Evolutionary conservation across 92 coral and sea anemone genomes (phyloP).

Genomic region (Paragorgia papillata): DNA sequence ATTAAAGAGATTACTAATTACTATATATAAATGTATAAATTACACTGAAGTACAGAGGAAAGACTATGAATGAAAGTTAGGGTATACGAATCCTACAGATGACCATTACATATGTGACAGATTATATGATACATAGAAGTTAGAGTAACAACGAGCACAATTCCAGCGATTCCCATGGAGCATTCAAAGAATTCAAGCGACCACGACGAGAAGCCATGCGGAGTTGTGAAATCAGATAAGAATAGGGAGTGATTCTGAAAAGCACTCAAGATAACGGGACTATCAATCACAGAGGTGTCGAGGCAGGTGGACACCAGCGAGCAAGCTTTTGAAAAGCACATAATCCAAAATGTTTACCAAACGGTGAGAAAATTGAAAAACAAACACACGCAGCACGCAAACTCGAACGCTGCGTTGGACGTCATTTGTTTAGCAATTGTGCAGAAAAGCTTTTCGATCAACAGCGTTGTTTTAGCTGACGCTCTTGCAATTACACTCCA

Average conservation of each 20-base stretch:
- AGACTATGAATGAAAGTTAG: too few species aligned
- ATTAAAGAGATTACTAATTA: too few species aligned
- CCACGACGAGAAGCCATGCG: too few species aligned
- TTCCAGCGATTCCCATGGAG: too few species aligned
- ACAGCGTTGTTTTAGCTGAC: constrained; percentile 8
- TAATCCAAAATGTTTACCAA: not conserved
- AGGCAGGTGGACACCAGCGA: constrained; percentile 1
- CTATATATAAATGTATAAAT: too few species aligned
- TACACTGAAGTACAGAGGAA: too few species aligned
- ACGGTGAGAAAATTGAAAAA: not conserved
- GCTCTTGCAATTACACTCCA: constrained; percentile 36
- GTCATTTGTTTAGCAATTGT: constrained; percentile 35
- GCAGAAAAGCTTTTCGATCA: not conserved
- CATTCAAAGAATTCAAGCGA: too few species aligned
- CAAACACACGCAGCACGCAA: constrained; percentile 34
- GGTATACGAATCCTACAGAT: too few species aligned
- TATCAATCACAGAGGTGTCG: not conserved
- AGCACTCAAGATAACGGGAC: constrained; percentile 14
- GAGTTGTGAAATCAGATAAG: constrained; percentile 15
- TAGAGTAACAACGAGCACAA: too few species aligned
- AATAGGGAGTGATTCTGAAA: not conserved
- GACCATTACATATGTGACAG: too few species aligned
- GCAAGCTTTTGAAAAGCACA: not conserved
- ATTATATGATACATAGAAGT: too few species aligned
- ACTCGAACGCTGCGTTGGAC: not conserved